These are phyloP conservation scores for Carettochelys insculpta DNA, from an alignment of 2,113 vertebrate genomes.

Conservation along the genomic window DNA sequence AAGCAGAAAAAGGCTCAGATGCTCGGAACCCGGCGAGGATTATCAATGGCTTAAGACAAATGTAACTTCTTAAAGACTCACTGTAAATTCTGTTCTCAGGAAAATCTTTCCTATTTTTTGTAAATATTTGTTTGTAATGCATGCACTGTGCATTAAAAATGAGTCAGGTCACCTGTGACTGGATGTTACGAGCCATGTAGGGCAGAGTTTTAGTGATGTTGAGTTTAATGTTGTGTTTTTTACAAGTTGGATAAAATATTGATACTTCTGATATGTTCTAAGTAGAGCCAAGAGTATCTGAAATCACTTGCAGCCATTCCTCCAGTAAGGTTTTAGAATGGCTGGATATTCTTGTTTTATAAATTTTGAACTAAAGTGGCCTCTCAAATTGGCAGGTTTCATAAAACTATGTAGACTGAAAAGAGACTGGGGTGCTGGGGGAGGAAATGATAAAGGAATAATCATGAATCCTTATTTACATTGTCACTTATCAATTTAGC, in stretches of 20 bases:
- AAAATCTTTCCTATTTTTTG: slow-evolving; percentile 9
- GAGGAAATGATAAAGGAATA: neutral
- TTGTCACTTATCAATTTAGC: neutral
- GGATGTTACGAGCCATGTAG: neutral
- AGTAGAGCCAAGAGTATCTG: neutral
- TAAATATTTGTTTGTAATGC: slow-evolving; percentile 57
- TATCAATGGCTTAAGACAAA: slow-evolving; percentile 54
- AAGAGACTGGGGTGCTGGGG: neutral
- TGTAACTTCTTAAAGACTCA: neutral
- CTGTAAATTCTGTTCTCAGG: slow-evolving; percentile 49
- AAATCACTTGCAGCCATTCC: neutral
- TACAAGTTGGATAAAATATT: neutral
- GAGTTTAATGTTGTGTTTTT: neutral
- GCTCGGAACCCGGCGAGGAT: slow-evolving; percentile 82
- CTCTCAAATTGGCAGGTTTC: neutral
- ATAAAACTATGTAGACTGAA: neutral
- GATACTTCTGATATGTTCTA: neutral
- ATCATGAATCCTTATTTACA: neutral
- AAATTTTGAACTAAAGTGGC: neutral
- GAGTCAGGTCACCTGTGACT: neutral
- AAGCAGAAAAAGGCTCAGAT: slow-evolving; percentile 86
- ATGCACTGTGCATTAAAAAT: neutral
- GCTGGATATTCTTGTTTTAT: neutral
- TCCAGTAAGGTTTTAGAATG: neutral
- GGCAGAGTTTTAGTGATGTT: neutral